Percentiles rank a stretch among this genome's conserved stretches.
Evolutionary conservation across 2,113 vertebrate genomes (phyloP).

Genomic region (Bubo blakistoni): DNA sequence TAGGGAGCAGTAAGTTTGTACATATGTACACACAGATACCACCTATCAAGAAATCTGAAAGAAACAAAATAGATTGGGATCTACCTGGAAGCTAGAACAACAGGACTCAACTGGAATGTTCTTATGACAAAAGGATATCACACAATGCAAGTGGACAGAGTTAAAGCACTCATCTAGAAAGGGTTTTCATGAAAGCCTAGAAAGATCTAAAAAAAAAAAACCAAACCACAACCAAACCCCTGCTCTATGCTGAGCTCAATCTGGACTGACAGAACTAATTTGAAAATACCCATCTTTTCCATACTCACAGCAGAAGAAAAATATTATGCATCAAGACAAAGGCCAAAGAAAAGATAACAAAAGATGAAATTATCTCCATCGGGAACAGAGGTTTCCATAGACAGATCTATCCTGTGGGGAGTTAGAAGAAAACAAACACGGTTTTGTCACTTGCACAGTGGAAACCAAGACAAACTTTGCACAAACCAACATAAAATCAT

Average conservation of each 20-base stretch:
- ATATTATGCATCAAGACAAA: not conserved
- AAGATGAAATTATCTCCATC: not conserved
- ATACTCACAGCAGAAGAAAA: not conserved
- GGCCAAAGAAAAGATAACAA: not conserved
- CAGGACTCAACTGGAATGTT: not conserved
- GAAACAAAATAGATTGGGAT: not conserved
- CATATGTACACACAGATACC: not conserved
- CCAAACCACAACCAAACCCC: not conserved
- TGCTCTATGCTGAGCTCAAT: not conserved
- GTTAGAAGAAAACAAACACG: not conserved
- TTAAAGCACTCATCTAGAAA: not conserved
- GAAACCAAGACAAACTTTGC: not conserved
- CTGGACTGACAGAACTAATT: not conserved
- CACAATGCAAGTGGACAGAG: not conserved
- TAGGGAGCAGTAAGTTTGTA: not conserved
- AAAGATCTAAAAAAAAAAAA: not conserved
- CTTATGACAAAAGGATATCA: not conserved
- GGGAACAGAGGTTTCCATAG: not conserved
- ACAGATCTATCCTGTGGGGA: not conserved
- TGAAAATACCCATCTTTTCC: not conserved
- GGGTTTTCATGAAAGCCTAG: not conserved
- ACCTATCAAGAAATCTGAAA: not conserved
- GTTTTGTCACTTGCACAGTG: not conserved
- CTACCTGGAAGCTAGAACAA: not conserved
- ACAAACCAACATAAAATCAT: not conserved